These are phyloP conservation scores for Drosophila kikkawai DNA, from an alignment of 1,140 invertebrate genomes.

Conservation along the genomic window DNA sequence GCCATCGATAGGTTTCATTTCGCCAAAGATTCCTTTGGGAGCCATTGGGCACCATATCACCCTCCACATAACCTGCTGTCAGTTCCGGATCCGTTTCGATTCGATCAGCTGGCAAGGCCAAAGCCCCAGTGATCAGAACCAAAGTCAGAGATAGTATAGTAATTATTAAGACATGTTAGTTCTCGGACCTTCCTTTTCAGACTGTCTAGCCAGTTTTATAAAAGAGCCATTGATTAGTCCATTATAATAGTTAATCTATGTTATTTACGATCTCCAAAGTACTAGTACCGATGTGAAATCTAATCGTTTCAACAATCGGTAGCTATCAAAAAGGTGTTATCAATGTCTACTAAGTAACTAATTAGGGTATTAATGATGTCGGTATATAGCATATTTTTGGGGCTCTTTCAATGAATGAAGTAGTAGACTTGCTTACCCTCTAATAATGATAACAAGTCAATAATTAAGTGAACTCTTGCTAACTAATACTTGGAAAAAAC, in stretches of 20 bases:
- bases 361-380: not conserved
- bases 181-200: not conserved
- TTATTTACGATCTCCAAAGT: conserved; percentile 15
- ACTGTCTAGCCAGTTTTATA: conserved; percentile 14
- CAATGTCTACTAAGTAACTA: not conserved
- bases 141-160: not conserved
- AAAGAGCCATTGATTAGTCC: not conserved
- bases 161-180: conserved; percentile 12
- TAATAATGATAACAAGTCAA: not conserved
- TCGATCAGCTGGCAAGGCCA: conserved; percentile 15
- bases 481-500: not conserved
- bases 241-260: conserved; percentile 7
- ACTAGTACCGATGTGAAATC: conserved; percentile 12
- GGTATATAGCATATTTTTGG: conserved; percentile 14
- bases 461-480: not conserved
- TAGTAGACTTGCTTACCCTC: not conserved
- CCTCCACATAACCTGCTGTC: conserved; percentile 61
- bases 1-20: conserved; percentile 87
- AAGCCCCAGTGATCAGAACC: not conserved
- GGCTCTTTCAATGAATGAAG: not conserved
- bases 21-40: conserved; percentile 86
- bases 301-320: conserved; percentile 3
- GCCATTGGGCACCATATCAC: conserved; percentile 64
- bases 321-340: conserved; percentile 2
- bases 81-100: conserved; percentile 63